Evolutionary conservation across 2,888 invertebrate genomes (phyloP), one percentile per base, ranked within the genome.

Genomic region (Notodonta ziczac): DNA sequence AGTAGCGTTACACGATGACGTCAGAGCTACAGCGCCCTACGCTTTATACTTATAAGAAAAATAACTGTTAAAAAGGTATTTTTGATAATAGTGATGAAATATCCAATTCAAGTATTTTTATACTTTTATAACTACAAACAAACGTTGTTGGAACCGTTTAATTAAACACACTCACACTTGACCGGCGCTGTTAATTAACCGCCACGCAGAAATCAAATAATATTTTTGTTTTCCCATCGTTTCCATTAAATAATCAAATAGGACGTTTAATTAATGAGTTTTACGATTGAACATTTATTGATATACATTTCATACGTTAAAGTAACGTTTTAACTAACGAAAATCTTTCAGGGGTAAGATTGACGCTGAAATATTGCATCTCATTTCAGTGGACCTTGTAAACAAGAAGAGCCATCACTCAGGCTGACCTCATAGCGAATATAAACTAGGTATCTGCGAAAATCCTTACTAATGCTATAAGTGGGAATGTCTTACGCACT

Each of bases 401-500:
- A 83, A 83, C 80, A 82, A 84, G 78, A 85, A 85, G 73, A 81
- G 74, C 70, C 79, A 86, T 86, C 82, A 78, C 82, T 84, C 81
- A 82, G 67, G 69, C 77, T 80, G 80, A 77, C 81, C 81, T 79
- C 78, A 78, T 74, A 67, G 65, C 73, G 82, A 84, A 88, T 87
- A 84, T 83, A 86, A 89, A 86, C 80, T 82, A 83, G 80, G 70
- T 66, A 73, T 58, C 39, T 65, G 69, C 65, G 62, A 71, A 70
- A 16, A n/a, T 40, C n/a, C 14, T 40, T 40, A 55, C 40, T 40
- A 55, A 55, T 40, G 14, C 14, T 16, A 16, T 14, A 55, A 55
- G 10, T 55, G 39, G 8, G 39, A 44, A 56, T 2, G 42, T 56
- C 42, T 24, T 24, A 24, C 24, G 24, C 24, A 14, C 12, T 39